A percentile compares a stretch with the other conserved stretches of the same genome.
phyloP scores from a whole-genome alignment of 2,113 vertebrate genomes.

The Apodemus speciosus region DNA sequence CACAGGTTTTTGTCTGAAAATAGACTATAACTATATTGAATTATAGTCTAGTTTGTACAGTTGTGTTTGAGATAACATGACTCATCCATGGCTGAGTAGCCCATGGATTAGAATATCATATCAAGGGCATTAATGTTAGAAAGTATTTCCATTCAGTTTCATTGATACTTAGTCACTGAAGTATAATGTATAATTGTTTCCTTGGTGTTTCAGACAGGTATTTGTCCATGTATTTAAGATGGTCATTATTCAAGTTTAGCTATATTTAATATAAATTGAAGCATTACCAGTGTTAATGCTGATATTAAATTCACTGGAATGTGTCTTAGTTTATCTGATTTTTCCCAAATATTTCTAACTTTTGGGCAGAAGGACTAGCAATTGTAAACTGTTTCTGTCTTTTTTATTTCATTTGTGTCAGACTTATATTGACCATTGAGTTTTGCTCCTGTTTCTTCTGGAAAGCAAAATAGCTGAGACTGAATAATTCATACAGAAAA shows the following conservation, averaged over 20 bases:
- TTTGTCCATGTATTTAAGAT: background rate
- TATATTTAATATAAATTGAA: background rate
- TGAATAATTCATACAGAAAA: background rate
- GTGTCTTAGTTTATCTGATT: background rate
- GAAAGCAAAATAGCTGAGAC: background rate
- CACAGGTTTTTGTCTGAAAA: background rate
- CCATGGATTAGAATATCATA: conserved; percentile 18
- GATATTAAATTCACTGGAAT: conserved; percentile 1
- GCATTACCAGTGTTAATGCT: background rate
- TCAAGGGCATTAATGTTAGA: background rate
- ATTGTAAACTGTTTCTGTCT: background rate
- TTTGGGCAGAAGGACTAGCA: background rate
- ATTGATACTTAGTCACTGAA: conserved; percentile 14
- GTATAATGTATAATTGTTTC: background rate
- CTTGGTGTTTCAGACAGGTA: background rate
- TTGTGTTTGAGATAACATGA: conserved; percentile 4
- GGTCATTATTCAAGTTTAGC: background rate
- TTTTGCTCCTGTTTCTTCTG: background rate
- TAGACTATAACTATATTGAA: conserved; percentile 6
- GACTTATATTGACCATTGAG: background rate
- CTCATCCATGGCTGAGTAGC: background rate
- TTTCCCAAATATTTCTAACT: background rate
- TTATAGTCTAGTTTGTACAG: conserved; percentile 38
- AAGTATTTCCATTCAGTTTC: background rate
- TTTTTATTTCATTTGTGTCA: conserved; percentile 20